Percentiles rank a stretch among this genome's conserved stretches.
These are phyloP conservation scores for Carassius carassius DNA, from an alignment of 2,113 vertebrate genomes.

Conservation along the genomic window DNA sequence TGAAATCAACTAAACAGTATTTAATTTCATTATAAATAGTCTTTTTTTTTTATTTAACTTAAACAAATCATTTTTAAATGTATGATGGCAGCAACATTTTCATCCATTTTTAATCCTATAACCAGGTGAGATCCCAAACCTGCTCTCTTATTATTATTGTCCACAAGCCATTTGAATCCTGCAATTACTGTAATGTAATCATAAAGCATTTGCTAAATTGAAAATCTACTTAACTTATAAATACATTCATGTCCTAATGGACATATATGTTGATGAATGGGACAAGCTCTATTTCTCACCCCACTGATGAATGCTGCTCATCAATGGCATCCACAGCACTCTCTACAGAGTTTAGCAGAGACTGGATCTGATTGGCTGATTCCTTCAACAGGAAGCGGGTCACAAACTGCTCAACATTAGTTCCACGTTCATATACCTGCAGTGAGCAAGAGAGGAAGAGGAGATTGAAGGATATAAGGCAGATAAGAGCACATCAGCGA, in stretches of 20 bases:
- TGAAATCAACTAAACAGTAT: background rate
- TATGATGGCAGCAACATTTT: background rate
- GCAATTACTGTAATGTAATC: background rate
- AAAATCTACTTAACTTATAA: background rate
- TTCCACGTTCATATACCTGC: slow-evolving; percentile 93
- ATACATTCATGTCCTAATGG: background rate
- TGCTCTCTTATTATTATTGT: background rate
- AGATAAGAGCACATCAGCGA: slow-evolving; percentile 37
- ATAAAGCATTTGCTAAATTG: background rate
- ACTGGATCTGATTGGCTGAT: slow-evolving; percentile 95
- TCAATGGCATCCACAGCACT: slow-evolving; percentile 96
- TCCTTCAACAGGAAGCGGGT: slow-evolving; percentile 96
- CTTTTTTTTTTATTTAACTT: background rate
- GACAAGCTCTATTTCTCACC: slow-evolving; percentile 8
- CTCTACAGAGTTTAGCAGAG: slow-evolving; percentile 92
- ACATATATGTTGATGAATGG: background rate
- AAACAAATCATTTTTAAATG: background rate
- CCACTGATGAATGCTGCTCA: slow-evolving; percentile 86
- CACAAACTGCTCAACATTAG: slow-evolving; percentile 94
- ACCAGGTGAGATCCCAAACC: background rate
- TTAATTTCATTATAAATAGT: background rate
- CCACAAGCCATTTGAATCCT: background rate
- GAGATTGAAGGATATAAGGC: background rate
- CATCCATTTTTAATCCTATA: background rate
- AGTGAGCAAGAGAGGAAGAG: background rate